These are phyloP conservation scores for Planiliza haematocheilus DNA, from an alignment of 2,113 vertebrate species.

Conservation along the genomic window DNA sequence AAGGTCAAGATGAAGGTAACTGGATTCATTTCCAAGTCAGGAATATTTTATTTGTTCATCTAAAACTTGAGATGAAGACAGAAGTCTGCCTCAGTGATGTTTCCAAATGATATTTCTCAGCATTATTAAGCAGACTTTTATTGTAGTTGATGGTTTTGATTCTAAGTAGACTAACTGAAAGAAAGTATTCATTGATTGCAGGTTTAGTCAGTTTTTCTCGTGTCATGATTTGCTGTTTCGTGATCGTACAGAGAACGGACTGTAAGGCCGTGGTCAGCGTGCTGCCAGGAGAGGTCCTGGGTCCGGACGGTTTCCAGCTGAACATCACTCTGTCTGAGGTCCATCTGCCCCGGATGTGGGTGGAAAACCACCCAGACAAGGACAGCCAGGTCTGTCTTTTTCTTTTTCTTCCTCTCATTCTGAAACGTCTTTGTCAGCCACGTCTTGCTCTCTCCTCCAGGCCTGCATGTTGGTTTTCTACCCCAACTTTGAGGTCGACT, in stretches of 20 bases:
- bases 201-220: too few relatives aligned
- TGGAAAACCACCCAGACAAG: slow-evolving; percentile 89
- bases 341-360: slow-evolving; percentile 90
- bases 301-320: slow-evolving; percentile 84
- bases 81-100: too few relatives aligned
- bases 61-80: too few relatives aligned
- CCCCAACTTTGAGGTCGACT: slow-evolving; percentile 78
- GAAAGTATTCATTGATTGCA: too few relatives aligned
- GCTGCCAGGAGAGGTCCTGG: slow-evolving; percentile 80
- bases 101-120: too few relatives aligned
- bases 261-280: slow-evolving; percentile 87
- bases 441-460: slow-evolving; percentile 66
- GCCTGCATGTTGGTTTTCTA: slow-evolving; percentile 93
- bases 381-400: slow-evolving; percentile 83
- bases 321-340: slow-evolving; percentile 80
- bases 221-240: neutral
- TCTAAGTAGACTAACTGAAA: too few relatives aligned
- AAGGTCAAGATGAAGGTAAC: slow-evolving; percentile 85
- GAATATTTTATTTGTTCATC: too few relatives aligned
- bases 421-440: neutral
- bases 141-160: too few relatives aligned
- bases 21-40: too few relatives aligned
- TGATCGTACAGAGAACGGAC: slow-evolving; percentile 81
- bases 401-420: neutral
- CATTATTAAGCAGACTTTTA: too few relatives aligned